Base-by-base conservation (phyloP, 64 coral and sea anemone species). In the Anthopleura sola region DNA sequence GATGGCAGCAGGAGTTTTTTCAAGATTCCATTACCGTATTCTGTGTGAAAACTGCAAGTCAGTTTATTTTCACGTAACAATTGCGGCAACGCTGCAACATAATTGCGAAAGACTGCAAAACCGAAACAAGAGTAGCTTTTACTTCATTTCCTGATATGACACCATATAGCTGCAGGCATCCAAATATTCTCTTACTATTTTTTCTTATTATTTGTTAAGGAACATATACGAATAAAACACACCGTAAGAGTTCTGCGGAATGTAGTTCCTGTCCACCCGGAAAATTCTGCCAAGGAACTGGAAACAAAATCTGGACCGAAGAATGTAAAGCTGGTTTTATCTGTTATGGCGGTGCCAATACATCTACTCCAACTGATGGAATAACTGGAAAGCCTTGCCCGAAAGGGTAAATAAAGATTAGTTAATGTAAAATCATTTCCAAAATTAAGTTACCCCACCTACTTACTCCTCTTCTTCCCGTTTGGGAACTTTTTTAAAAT, bases 211-310 rank as follows among this genome's bases (percentile, higher is more conserved):
- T n/a, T n/a, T 44, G 40, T 44, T 37, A 24, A 91, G 96, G 96
- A 69, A 98, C 96, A 0, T 94, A 85, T 68, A 90, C 88, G 36
- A 87, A 94, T 37, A 82, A 86, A 36, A 94, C 96, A 7, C 96
- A 92, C n/a, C 75, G 93, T 34, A 87, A 88, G 78, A 87, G 11
- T 13, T 80, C 36, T 64, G 83, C 33, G 19, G 89, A 98, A 7
- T 98, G 96, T 26, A 66, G 89, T 40, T 53, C 84, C 47, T 98
- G 96, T 75, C 96, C 96, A 13, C 39, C 92, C 36, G 96, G 96
- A 2, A 98, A 92, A 58, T 98, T 83, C 81, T 98, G 96, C 79
- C 81, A 86, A 64, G 92, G 92, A 17, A 91, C 83, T 81, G 92
- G 92, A 31, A 98, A 98, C 82, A 87, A 90, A 44, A 85, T 92